phyloP scores from a whole-genome alignment of 64 coral and sea anemone genomes.

The Pocillopora damicornis region DNA sequence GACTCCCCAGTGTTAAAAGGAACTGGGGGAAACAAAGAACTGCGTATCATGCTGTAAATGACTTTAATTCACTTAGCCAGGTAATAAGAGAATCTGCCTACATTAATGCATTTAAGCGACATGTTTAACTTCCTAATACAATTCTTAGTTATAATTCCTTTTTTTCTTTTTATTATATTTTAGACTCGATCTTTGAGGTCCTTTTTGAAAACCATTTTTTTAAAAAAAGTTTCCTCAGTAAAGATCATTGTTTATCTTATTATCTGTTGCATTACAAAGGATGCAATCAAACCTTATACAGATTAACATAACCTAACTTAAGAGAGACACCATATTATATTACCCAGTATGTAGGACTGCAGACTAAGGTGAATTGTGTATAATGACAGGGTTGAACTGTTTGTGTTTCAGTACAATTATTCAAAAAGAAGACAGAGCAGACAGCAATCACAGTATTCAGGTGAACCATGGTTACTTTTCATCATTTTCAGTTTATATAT shows the following conservation, averaged over 20 bases:
- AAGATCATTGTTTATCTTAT: not conserved
- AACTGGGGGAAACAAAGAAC: too few species aligned
- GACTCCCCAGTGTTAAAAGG: too few species aligned
- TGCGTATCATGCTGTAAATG: too few species aligned
- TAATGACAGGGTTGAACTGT: not conserved
- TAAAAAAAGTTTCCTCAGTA: not conserved
- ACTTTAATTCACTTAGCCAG: not conserved
- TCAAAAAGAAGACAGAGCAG: not conserved
- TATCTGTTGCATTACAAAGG: not conserved
- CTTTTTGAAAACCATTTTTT: not conserved
- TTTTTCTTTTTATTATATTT: too few species aligned
- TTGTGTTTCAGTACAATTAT: slow-evolving; percentile 9
- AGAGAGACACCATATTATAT: too few species aligned
- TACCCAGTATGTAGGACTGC: too few species aligned
- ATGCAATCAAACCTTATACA: too few species aligned
- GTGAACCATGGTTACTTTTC: not conserved
- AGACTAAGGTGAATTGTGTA: not conserved
- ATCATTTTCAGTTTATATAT: not conserved
- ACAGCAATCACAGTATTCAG: slow-evolving; percentile 5
- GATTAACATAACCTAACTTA: too few species aligned
- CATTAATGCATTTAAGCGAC: not conserved
- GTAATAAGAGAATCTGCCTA: not conserved
- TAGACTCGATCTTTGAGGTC: too few species aligned
- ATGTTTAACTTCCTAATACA: too few species aligned
- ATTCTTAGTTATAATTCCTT: too few species aligned